These are phyloP conservation scores for Pachyrhynchus sulphureomaculatus DNA, from an alignment of 1,140 invertebrate species.

Conservation along the genomic window DNA sequence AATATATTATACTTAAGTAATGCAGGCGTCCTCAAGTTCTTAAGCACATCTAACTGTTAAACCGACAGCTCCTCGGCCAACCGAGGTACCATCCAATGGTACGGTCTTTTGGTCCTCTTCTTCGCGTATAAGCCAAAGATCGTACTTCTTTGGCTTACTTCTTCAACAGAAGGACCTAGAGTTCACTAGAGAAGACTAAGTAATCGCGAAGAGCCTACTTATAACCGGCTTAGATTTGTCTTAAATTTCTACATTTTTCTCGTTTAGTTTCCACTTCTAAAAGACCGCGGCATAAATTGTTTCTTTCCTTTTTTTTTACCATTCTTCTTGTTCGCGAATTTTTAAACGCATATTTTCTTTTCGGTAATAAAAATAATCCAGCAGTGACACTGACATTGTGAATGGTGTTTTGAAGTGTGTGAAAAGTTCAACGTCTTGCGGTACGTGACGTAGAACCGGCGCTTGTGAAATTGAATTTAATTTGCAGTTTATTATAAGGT, in stretches of 20 bases:
- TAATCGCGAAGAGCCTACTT: not conserved
- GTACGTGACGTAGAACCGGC: conserved; percentile 8
- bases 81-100: conserved; percentile 25
- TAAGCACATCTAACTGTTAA: conserved; percentile 28
- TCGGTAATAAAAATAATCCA: conserved; percentile 1
- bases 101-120: conserved; percentile 26
- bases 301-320: conserved; percentile 13
- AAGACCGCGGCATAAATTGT: not conserved
- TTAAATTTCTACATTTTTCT: not conserved
- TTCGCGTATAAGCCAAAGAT: conserved; percentile 24
- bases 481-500: conserved; percentile 5
- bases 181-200: not conserved
- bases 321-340: conserved; percentile 1
- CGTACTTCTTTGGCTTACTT: conserved; percentile 23
- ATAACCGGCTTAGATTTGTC: conserved; percentile 1
- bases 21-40: conserved; percentile 17
- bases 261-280: not conserved
- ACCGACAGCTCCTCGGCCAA: conserved; percentile 15
- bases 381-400: conserved; percentile 20
- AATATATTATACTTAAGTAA: conserved; percentile 12
- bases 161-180: conserved; percentile 24
- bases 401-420: conserved; percentile 25
- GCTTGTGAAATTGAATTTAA: not conserved
- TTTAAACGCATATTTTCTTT: not conserved
- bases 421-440: conserved; percentile 18